Evolutionary conservation across 2,797 vertebrate genomes (phyloP).

Genomic region (Halcyon leucocephala): DNA sequence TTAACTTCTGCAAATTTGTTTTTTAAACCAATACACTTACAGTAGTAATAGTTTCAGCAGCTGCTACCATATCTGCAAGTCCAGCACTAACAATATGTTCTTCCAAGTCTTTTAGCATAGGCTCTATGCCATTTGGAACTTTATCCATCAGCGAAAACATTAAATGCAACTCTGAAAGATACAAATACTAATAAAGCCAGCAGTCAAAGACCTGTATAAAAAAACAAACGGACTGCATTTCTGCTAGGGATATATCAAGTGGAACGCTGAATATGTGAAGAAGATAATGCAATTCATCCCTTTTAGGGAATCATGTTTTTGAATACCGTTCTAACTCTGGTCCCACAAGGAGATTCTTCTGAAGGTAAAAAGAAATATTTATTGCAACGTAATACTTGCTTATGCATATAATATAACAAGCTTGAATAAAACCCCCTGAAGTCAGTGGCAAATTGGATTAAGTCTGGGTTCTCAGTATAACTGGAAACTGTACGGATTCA

Average conservation of each 20-base stretch:
- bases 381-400: not conserved
- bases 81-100: slow-evolving; percentile 98
- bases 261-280: not conserved
- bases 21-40: slow-evolving; percentile 80
- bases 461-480: not conserved
- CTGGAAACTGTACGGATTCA: not conserved
- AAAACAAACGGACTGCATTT: not conserved
- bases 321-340: not conserved
- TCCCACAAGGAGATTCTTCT: not conserved
- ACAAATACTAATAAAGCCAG: slow-evolving; percentile 60
- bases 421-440: not conserved
- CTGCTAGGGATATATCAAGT: not conserved
- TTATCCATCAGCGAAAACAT: slow-evolving; percentile 99
- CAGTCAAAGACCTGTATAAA: not conserved
- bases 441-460: not conserved
- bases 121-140: slow-evolving; percentile 96
- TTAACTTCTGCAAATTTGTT: not conserved
- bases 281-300: not conserved
- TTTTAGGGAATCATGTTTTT: not conserved
- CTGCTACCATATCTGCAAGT: slow-evolving; percentile 97
- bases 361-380: not conserved
- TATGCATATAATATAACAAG: not conserved
- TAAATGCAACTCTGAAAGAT: slow-evolving; percentile 90
- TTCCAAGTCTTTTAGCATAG: slow-evolving; percentile 98
- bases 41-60: slow-evolving; percentile 97